These are phyloP conservation scores for Pinctada fucata DNA, from an alignment of 2,888 invertebrate species.

Conservation along the genomic window DNA sequence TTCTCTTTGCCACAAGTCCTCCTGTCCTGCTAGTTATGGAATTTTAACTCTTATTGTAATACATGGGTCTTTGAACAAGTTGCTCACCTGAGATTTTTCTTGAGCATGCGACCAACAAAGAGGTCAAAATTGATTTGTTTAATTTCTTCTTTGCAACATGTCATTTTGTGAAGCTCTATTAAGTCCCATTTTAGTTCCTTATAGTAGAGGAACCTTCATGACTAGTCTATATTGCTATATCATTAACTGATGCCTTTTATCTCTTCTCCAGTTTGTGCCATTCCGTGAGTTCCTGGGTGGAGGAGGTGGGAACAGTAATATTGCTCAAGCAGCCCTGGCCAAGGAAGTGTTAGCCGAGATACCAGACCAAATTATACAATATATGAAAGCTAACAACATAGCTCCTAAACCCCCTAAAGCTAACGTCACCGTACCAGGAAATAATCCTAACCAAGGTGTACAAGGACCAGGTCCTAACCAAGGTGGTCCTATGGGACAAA, in stretches of 20 bases:
- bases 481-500: neutral
- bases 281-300: slow-evolving; percentile 72
- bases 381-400: slow-evolving; percentile 77
- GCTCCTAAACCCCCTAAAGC: slow-evolving; percentile 49
- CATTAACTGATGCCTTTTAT: neutral
- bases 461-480: neutral
- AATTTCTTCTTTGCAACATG: no score
- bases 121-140: no score
- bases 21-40: no score
- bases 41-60: no score
- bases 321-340: slow-evolving; percentile 77
- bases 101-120: no score
- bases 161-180: no score
- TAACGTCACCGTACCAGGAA: neutral
- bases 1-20: no score
- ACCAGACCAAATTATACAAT: slow-evolving; percentile 78
- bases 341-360: slow-evolving; percentile 79
- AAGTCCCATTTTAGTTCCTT: no score
- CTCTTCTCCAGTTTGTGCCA: slow-evolving; percentile 67
- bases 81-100: no score
- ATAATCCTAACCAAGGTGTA: neutral
- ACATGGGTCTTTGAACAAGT: no score
- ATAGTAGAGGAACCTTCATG: no score
- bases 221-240: no score
- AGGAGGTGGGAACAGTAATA: slow-evolving; percentile 45